Percentiles rank a stretch among this genome's conserved stretches.
Evolutionary conservation across 2,113 vertebrate species (phyloP).

Genomic region (Corythoichthys haematopterus): DNA sequence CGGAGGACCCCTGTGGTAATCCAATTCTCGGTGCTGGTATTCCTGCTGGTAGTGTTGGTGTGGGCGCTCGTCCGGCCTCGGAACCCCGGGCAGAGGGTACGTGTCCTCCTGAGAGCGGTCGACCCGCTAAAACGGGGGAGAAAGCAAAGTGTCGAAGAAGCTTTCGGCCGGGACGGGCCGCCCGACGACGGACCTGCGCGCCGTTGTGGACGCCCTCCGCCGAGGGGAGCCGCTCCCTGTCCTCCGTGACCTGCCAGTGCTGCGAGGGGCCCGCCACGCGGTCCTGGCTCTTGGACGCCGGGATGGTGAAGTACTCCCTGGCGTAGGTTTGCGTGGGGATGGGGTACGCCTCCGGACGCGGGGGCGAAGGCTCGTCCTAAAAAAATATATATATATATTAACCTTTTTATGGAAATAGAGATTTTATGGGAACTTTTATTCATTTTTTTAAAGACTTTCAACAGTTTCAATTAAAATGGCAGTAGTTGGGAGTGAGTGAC

Average conservation of each 20-base stretch:
- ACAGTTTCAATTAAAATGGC: neutral
- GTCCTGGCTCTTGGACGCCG: conserved; percentile 90
- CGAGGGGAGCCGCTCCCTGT: conserved; percentile 77
- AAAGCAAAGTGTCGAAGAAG: neutral
- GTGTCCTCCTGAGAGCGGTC: conserved; percentile 90
- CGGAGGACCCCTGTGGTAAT: conserved; percentile 67
- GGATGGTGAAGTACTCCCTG: conserved; percentile 96
- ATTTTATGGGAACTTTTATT: no score
- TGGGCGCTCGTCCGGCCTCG: conserved; percentile 77
- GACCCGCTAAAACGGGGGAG: conserved; percentile 67
- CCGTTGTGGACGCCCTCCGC: conserved; percentile 76
- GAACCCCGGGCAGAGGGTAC: conserved; percentile 72
- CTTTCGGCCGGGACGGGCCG: no score
- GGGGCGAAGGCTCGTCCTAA: conserved; percentile 84
- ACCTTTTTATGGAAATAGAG: no score
- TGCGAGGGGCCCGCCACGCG: conserved; percentile 77
- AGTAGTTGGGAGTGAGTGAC: no score
- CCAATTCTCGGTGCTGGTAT: conserved; percentile 70
- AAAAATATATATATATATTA: neutral
- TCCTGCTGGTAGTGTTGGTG: conserved; percentile 74
- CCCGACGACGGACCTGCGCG: conserved; percentile 76
- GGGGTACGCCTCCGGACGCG: conserved; percentile 89
- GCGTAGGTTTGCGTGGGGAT: conserved; percentile 96
- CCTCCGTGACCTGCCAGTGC: conserved; percentile 86
- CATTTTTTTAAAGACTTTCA: no score